Conservation (phyloP, 2,888 invertebrate genomes). For the Hoplodrina blanda region DNA sequence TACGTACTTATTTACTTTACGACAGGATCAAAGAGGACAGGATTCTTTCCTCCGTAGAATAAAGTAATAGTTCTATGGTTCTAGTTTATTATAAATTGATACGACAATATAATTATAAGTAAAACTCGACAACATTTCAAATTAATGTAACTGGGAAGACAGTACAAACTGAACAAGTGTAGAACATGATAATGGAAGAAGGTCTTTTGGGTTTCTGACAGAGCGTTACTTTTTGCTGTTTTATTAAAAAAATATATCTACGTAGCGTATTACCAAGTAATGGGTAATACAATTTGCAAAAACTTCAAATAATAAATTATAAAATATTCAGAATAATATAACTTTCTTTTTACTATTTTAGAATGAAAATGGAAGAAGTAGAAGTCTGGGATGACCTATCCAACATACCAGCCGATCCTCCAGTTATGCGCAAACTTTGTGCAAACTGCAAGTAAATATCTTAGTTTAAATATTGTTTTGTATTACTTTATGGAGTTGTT, state of each 20-base stretch:
- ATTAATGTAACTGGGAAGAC: not conserved
- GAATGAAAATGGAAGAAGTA: constrained; percentile 77
- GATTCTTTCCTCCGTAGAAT: too few relatives aligned
- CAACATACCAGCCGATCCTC: constrained; percentile 94
- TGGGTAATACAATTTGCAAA: not conserved
- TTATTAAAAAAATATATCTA: not conserved
- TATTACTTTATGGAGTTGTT: not conserved
- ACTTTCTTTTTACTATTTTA: constrained; percentile 3
- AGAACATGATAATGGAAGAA: constrained; percentile 7
- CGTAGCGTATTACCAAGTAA: not conserved
- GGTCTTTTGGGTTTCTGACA: constrained; percentile 1
- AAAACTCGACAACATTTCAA: not conserved
- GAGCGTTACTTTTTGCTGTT: not conserved
- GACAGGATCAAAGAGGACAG: too few relatives aligned
- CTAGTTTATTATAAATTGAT: not conserved
- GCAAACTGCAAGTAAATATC: constrained; percentile 93
- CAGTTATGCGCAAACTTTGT: constrained; percentile 93
- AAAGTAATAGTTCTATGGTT: too few relatives aligned
- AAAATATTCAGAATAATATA: not conserved
- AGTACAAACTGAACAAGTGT: constrained; percentile 9
- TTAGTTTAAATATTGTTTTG: not conserved
- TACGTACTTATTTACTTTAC: too few relatives aligned
- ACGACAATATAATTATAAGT: not conserved
- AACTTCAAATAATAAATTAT: not conserved
- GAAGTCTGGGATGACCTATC: constrained; percentile 93